These are phyloP conservation scores for Sinosuthora webbiana DNA, from an alignment of 2,113 vertebrate species.

Conservation along the genomic window DNA sequence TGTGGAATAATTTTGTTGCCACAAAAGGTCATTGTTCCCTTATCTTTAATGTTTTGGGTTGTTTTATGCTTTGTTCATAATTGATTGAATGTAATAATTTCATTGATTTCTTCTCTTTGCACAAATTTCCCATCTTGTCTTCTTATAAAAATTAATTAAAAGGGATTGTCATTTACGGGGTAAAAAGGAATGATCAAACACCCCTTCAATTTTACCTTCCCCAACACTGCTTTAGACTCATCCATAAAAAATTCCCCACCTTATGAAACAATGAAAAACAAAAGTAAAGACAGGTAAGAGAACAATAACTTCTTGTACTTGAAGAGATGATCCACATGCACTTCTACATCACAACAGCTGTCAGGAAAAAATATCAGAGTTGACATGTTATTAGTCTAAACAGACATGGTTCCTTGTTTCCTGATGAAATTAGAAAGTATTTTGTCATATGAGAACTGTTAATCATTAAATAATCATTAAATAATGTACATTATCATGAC, in stretches of 20 bases:
- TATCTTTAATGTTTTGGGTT: not conserved
- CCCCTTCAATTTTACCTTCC: not conserved
- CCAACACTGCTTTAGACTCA: not conserved
- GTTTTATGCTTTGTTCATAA: not conserved
- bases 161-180: not conserved
- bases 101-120: not conserved
- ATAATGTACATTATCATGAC: not conserved
- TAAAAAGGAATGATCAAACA: not conserved
- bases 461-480: not conserved
- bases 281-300: not conserved
- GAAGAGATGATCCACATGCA: not conserved
- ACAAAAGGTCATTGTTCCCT: not conserved
- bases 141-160: not conserved
- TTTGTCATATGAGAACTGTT: not conserved
- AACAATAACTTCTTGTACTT: not conserved
- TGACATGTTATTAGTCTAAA: not conserved
- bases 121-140: not conserved
- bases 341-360: not conserved
- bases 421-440: not conserved
- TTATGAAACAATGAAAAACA: not conserved
- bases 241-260: not conserved
- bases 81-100: not conserved
- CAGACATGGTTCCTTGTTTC: not conserved
- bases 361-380: not conserved
- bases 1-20: not conserved